Base-by-base conservation (phyloP, 2,113 vertebrate species). In the Corythoichthys intestinalis region DNA sequence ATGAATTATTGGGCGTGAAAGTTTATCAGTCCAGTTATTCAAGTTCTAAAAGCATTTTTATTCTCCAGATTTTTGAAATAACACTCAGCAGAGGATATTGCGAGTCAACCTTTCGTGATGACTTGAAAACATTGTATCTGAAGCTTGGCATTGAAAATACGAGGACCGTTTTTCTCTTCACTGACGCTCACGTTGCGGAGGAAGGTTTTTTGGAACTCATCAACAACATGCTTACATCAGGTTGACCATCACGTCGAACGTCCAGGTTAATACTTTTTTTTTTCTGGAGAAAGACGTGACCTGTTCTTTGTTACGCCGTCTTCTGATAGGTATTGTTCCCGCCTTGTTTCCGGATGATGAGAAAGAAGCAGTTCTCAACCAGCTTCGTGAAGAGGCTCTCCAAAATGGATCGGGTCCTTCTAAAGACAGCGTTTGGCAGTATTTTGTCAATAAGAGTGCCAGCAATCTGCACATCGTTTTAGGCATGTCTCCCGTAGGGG, bases 191-290 rank as follows among this genome's bases (percentile, higher is more conserved):
- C 0, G 94, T 98, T 79, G 94, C 91, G 0, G 94, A 99, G 71
- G 97, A 99, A 84, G 93, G 96, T 52, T 99, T 99, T 76, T 86
- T 99, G 89, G 97, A 99, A 74, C 95, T 98, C 65, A 92, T 99
- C 82, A 99, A 99, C 86, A 98, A 98, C 87, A 98, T 99, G 95
- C 88, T 99, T 74, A 99, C 96, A 34, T 97, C 96, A 91, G 97
- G 97, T 99, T 61, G 11, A 15, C 9, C 13, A 6, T 60, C 13
- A 60, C 35, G 34, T n/a, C 12, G 12, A 34, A 47, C 14, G 20
- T 63, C 17, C 6, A 5, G 34, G 4, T 58, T 58, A 1, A 14
- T 37, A 58, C 13, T 37, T 20, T 39, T 53, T 10, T 13, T 54
- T 41, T 4, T 4, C 37, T 47, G 5, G 46, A 44, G 28, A 48